Evolutionary conservation across 1,140 invertebrate species (phyloP).

Genomic region (Ruditapes philippinarum): DNA sequence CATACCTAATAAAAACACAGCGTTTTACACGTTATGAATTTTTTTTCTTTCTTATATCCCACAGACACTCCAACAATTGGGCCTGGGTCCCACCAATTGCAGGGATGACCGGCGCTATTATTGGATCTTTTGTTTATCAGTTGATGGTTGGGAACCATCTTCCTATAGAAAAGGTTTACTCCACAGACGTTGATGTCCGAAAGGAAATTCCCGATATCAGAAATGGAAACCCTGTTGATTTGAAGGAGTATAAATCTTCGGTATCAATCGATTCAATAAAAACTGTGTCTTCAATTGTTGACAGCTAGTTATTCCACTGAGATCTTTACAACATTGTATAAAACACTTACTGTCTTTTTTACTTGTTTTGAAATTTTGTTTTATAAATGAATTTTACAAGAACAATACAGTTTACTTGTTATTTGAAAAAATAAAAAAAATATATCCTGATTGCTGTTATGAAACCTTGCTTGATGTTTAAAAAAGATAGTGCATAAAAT

Average conservation of each 20-base stretch:
- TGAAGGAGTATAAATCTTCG: conserved; percentile 40
- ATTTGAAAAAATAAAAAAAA: too few species aligned
- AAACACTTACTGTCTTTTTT: too few species aligned
- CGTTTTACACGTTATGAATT: too few species aligned
- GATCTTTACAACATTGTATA: too few species aligned
- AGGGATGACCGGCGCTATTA: conserved; percentile 10
- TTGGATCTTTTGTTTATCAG: conserved; percentile 52
- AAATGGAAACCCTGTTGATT: conserved; percentile 9
- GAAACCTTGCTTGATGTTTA: too few species aligned
- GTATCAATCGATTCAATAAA: conserved; percentile 4
- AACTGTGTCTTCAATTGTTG: conserved; percentile 11
- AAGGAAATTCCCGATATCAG: not conserved
- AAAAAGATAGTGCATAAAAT: too few species aligned
- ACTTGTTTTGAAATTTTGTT: too few species aligned
- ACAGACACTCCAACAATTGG: conserved; percentile 28
- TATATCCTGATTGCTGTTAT: too few species aligned
- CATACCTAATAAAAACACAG: too few species aligned
- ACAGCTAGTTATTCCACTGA: too few species aligned
- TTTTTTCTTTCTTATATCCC: not conserved
- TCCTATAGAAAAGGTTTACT: not conserved
- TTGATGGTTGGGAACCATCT: conserved; percentile 60
- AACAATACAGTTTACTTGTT: too few species aligned
- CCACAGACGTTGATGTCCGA: not conserved
- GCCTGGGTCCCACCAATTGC: conserved; percentile 41
- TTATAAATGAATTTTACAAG: too few species aligned